A percentile compares a stretch with the other conserved stretches of the same genome.
Conservation (phyloP, 2,113 vertebrate genomes). For the Casuarius casuarius region DNA sequence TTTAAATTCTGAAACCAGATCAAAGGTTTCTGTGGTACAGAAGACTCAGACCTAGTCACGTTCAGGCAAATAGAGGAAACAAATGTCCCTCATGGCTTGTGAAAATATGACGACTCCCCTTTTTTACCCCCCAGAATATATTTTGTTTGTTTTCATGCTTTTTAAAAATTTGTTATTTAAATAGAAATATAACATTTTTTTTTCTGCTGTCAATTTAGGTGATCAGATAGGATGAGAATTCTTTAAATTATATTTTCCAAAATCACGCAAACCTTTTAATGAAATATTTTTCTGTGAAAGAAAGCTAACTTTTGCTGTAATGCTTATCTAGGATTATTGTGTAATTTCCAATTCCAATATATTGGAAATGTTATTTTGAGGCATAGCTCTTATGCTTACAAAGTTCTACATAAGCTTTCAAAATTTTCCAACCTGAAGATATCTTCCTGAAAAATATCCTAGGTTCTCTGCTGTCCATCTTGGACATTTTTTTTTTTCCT, state of each 20-base stretch:
- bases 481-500: neutral
- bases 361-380: neutral
- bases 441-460: neutral
- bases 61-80: neutral
- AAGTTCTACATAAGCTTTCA: neutral
- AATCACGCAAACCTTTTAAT: neutral
- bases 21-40: neutral
- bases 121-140: too few relatives aligned
- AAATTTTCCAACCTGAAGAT: neutral
- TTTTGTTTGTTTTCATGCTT: neutral
- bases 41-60: neutral
- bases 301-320: neutral
- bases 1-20: neutral
- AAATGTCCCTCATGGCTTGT: neutral
- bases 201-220: neutral
- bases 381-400: neutral
- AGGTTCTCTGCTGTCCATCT: neutral
- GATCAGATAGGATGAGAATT: neutral
- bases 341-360: neutral
- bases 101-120: neutral
- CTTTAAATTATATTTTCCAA: neutral
- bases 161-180: neutral
- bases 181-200: neutral
- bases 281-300: neutral
- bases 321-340: neutral